Percentiles rank a stretch among this genome's conserved stretches.
Conservation (phyloP, 2,888 invertebrate species). For the Eutolmus rufibarbis region DNA sequence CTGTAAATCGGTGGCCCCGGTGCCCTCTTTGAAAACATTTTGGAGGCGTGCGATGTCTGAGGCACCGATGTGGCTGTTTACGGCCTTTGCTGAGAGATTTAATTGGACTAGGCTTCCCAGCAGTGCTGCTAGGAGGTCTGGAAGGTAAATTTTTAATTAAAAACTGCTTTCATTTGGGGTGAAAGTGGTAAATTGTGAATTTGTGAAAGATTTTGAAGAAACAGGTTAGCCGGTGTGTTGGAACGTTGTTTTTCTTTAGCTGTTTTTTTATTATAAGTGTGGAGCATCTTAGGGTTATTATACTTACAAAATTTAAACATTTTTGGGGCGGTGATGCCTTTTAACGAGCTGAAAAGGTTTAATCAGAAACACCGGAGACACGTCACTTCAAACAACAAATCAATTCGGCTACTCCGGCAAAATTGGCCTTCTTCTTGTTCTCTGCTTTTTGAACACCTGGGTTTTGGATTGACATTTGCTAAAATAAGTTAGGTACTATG, state of each 20-base stretch:
- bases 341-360: neutral
- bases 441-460: neutral
- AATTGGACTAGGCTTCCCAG: neutral
- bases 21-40: conserved; percentile 61
- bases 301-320: neutral
- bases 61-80: conserved; percentile 56
- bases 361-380: conserved; percentile 20
- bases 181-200: neutral
- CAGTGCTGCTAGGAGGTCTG: conserved; percentile 13
- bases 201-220: neutral
- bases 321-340: neutral
- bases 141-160: neutral
- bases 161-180: neutral
- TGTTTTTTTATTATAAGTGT: neutral
- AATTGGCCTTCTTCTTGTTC: neutral
- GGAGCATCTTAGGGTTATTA: neutral
- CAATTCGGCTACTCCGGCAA: neutral
- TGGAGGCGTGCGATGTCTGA: conserved; percentile 59
- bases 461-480: neutral
- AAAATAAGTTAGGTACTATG: neutral
- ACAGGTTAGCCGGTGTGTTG: neutral
- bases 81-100: conserved; percentile 52
- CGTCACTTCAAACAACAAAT: conserved; percentile 34
- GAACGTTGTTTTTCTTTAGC: neutral
- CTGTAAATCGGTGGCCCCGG: conserved; percentile 69